These are phyloP conservation scores for Coenonympha arcania DNA, from an alignment of 2,888 invertebrate genomes.

Conservation along the genomic window DNA sequence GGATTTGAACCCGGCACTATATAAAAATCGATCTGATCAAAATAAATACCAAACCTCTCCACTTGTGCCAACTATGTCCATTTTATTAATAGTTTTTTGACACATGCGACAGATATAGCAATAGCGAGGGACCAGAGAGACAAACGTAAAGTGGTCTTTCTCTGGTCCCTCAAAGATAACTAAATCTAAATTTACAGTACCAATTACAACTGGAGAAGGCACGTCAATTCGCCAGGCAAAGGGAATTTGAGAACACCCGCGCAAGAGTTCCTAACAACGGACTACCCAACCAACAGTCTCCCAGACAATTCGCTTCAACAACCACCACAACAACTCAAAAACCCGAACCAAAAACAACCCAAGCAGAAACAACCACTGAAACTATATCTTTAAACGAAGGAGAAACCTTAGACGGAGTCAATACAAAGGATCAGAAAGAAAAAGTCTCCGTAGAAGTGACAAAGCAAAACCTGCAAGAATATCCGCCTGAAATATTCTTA, in stretches of 20 bases:
- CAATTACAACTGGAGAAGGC: constrained; percentile 56
- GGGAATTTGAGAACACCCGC: constrained; percentile 41
- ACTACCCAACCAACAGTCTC: constrained; percentile 40
- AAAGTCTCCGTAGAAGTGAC: constrained; percentile 58
- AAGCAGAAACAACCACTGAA: constrained; percentile 45
- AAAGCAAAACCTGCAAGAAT: constrained; percentile 60
- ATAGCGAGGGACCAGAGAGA: neutral
- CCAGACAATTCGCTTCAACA: constrained; percentile 47
- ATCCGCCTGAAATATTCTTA: constrained; percentile 57
- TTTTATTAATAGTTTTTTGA: neutral
- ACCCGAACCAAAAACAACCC: constrained; percentile 33
- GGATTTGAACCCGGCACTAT: too few species aligned
- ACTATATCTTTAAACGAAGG: constrained; percentile 43
- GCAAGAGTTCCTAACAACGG: constrained; percentile 35
- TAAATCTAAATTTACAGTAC: constrained; percentile 37
- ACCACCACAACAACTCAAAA: constrained; percentile 39
- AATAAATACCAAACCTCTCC: too few species aligned
- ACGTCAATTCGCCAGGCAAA: constrained; percentile 53
- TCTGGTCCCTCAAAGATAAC: neutral
- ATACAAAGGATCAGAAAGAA: constrained; percentile 35
- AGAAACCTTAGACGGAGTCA: constrained; percentile 41
- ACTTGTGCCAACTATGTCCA: too few species aligned
- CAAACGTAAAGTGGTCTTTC: too few species aligned
- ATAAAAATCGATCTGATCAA: too few species aligned
- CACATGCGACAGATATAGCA: neutral